Evolutionary conservation across 2,797 vertebrate genomes (phyloP).

Genomic region (Scolopax rusticola): DNA sequence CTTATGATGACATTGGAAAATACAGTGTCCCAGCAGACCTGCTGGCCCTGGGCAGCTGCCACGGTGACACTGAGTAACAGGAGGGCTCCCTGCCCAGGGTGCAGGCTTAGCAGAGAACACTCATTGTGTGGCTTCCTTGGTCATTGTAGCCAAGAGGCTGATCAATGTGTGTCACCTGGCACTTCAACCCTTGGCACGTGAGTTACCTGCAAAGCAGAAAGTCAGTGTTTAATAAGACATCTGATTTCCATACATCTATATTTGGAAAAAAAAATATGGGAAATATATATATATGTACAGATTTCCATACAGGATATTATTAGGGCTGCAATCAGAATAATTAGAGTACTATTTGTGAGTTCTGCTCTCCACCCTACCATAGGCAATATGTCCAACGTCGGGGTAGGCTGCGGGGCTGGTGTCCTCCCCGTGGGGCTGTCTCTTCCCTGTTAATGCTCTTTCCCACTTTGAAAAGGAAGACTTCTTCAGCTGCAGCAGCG

Average conservation of each 20-base stretch:
- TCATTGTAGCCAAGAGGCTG: background rate
- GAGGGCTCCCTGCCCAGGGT: background rate
- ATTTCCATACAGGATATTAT: background rate
- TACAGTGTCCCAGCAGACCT: background rate
- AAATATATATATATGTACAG: background rate
- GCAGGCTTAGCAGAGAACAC: background rate
- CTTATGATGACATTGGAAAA: background rate
- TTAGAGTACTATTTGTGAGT: background rate
- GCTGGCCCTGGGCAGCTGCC: background rate
- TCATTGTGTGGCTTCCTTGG: background rate
- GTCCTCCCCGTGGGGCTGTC: background rate
- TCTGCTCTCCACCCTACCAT: background rate
- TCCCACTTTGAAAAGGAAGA: background rate
- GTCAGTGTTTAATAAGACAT: background rate
- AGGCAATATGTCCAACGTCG: background rate
- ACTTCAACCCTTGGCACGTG: background rate
- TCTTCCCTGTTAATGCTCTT: background rate
- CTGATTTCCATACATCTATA: background rate
- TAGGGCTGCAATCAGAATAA: background rate
- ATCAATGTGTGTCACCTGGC: background rate
- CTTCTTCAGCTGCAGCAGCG: slow-evolving; percentile 26
- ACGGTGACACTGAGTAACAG: background rate
- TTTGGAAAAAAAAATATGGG: background rate
- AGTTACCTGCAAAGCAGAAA: background rate
- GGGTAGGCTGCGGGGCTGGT: background rate